Percentiles rank a stretch among this genome's conserved stretches.
Conservation (phyloP, 2,797 vertebrate genomes). For the Catamblyrhynchus diadema region DNA sequence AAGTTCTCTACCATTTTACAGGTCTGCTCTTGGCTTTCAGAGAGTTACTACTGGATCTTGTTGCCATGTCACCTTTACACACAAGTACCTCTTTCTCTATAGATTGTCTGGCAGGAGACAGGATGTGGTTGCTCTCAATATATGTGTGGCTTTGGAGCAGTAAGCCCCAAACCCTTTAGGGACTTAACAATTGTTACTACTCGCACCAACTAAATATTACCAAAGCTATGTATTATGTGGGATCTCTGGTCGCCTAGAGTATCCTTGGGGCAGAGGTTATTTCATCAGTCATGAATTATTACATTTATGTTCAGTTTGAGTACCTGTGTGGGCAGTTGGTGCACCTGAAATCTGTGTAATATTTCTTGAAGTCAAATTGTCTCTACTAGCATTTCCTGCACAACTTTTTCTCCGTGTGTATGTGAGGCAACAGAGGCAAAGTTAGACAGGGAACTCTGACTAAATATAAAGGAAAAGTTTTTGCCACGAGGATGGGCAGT, state of each 20-base stretch:
- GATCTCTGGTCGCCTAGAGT: not conserved
- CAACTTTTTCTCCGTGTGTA: not conserved
- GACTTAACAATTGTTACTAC: not conserved
- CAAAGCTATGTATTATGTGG: not conserved
- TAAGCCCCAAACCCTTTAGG: not conserved
- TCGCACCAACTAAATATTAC: not conserved
- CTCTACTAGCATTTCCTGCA: not conserved
- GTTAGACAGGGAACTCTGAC: not conserved
- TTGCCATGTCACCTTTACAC: not conserved
- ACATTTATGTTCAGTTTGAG: not conserved
- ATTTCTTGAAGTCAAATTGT: not conserved
- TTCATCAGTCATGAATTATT: not conserved
- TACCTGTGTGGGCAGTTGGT: not conserved
- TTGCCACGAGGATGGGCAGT: not conserved
- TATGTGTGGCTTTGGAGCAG: not conserved
- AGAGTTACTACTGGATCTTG: not conserved
- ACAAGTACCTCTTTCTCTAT: not conserved
- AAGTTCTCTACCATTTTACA: not conserved
- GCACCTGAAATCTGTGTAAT: not conserved
- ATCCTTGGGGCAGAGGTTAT: not conserved
- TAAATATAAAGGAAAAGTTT: not conserved
- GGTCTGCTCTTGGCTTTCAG: not conserved
- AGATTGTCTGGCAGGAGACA: not conserved
- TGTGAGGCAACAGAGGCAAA: not conserved
- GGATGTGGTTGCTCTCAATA: not conserved